phyloP scores from a whole-genome alignment of 2,888 invertebrate species.

The Xestia ashworthii region DNA sequence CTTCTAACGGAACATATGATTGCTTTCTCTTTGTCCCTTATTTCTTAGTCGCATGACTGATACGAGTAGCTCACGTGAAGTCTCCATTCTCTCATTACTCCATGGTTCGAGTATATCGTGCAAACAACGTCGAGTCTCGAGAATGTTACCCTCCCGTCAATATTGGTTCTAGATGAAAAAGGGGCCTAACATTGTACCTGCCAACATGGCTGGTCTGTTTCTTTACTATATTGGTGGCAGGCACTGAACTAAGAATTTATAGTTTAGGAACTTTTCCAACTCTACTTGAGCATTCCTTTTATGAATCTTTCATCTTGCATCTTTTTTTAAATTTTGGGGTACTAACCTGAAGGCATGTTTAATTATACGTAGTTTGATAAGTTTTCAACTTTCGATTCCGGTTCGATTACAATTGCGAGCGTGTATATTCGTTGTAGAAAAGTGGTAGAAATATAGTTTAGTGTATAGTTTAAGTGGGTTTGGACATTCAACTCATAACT shows the following conservation, averaged over 20 bases:
- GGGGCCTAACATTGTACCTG: background rate
- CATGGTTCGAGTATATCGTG: constrained; percentile 9
- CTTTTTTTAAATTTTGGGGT: background rate
- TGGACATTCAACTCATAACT: background rate
- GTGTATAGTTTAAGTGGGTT: background rate
- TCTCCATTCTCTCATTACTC: constrained; percentile 18
- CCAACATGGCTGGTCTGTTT: background rate
- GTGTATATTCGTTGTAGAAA: background rate
- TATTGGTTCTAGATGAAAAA: constrained; percentile 38
- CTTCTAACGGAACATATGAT: background rate
- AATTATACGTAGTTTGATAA: background rate
- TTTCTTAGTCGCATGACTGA: background rate
- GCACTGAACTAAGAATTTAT: background rate
- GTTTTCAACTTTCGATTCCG: background rate
- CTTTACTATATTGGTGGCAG: background rate
- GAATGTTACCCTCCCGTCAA: constrained; percentile 24
- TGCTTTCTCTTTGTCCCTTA: background rate
- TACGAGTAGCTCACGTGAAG: background rate
- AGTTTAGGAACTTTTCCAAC: background rate
- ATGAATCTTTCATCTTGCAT: background rate
- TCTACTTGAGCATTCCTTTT: background rate
- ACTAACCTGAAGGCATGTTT: background rate
- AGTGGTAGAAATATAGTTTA: background rate
- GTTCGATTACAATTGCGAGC: background rate
- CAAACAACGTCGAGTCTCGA: constrained; percentile 21